A percentile compares a stretch with the other conserved stretches of the same genome.
Evolutionary conservation across 2,797 vertebrate species (phyloP).

Genomic region (Xenopus petersii): DNA sequence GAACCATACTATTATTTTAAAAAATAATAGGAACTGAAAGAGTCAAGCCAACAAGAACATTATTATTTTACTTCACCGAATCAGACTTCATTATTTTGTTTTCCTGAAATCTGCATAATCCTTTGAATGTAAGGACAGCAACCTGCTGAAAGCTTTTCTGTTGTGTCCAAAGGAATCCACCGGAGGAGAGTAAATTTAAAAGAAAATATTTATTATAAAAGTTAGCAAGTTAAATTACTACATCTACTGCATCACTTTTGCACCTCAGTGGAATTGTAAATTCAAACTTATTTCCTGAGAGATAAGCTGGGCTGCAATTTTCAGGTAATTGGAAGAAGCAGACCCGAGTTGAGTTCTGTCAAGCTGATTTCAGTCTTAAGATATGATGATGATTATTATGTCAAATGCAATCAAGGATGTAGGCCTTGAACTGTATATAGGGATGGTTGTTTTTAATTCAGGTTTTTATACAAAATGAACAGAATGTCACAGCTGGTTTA

Average conservation of each 20-base stretch:
- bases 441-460: constrained; percentile 59
- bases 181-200: constrained; percentile 42
- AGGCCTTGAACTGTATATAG: constrained; percentile 56
- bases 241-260: constrained; percentile 47
- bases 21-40: no score
- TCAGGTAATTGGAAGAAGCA: constrained; percentile 65
- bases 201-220: constrained; percentile 50
- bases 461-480: constrained; percentile 55
- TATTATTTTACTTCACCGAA: constrained; percentile 19
- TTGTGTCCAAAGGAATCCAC: constrained; percentile 46
- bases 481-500: constrained; percentile 54
- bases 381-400: constrained; percentile 66
- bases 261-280: constrained; percentile 53
- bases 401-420: constrained; percentile 66
- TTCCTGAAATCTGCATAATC: constrained; percentile 21
- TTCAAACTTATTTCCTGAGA: constrained; percentile 56
- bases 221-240: constrained; percentile 53
- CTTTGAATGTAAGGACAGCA: constrained; percentile 20
- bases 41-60: no score
- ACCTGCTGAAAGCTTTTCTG: constrained; percentile 4
- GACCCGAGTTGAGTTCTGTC: constrained; percentile 60
- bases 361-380: constrained; percentile 62
- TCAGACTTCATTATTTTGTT: constrained; percentile 35
- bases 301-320: constrained; percentile 60
- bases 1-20: no score